Percentiles rank a stretch among this genome's conserved stretches.
phyloP scores from a whole-genome alignment of 2,113 vertebrate species.

The Bettongia penicillata region DNA sequence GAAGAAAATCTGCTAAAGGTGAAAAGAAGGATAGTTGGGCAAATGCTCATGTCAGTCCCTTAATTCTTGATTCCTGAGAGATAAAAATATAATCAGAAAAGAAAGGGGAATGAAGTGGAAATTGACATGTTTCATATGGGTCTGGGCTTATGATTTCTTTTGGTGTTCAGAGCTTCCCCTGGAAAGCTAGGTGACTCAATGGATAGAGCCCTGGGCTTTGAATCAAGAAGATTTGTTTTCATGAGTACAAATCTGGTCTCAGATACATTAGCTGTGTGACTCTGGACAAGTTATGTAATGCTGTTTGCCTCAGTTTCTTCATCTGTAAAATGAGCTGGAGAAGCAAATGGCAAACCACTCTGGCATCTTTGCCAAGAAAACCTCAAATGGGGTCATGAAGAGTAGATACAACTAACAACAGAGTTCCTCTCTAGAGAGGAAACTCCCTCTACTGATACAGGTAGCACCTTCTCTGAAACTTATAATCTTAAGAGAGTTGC shows the following conservation, averaged over 20 bases:
- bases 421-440: neutral
- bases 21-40: neutral
- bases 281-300: neutral
- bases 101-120: neutral
- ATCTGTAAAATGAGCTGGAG: neutral
- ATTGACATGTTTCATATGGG: neutral
- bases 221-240: neutral
- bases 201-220: neutral
- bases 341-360: neutral
- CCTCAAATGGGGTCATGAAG: neutral
- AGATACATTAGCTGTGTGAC: neutral
- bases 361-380: neutral
- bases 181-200: neutral
- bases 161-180: neutral
- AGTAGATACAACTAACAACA: neutral
- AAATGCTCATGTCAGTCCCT: neutral
- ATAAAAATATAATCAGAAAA: neutral
- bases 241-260: neutral
- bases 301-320: neutral
- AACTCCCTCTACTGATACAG: neutral
- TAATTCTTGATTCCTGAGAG: neutral
- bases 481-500: neutral
- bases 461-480: neutral
- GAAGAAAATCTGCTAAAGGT: neutral
- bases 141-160: neutral